Conservation (phyloP, 2,888 invertebrate genomes). For the Schizaphis graminum region DNA sequence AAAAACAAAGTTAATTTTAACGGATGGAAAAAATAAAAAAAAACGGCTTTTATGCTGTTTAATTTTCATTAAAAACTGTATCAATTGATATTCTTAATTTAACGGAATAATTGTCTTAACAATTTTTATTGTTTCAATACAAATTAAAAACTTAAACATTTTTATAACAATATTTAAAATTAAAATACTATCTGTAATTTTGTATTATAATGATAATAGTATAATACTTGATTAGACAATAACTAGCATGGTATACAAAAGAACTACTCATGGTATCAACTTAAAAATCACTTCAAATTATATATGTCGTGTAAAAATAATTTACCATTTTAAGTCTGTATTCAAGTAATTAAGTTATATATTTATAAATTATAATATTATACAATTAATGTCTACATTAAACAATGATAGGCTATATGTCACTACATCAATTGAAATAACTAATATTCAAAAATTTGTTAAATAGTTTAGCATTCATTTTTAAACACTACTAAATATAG, state of each 20-base stretch:
- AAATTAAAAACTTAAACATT: not conserved
- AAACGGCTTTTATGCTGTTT: slow-evolving; percentile 25
- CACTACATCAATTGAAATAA: not conserved
- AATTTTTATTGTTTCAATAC: not conserved
- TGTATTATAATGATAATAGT: not conserved
- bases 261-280: not conserved
- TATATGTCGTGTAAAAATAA: not conserved
- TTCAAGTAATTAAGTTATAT: not conserved
- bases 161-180: not conserved
- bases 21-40: not conserved
- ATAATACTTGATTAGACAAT: not conserved
- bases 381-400: not conserved
- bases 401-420: not conserved
- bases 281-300: not conserved
- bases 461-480: too few species aligned
- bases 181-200: not conserved
- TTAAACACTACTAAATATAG: too few species aligned
- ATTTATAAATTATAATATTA: not conserved
- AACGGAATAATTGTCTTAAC: not conserved
- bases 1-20: slow-evolving; percentile 47
- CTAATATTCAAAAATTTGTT: not conserved
- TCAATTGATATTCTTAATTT: slow-evolving; percentile 31
- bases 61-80: slow-evolving; percentile 13
- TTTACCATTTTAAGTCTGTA: not conserved
- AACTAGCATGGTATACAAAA: not conserved